phyloP scores from a whole-genome alignment of 2,888 invertebrate species.

The Cyrtodaria siliqua region DNA sequence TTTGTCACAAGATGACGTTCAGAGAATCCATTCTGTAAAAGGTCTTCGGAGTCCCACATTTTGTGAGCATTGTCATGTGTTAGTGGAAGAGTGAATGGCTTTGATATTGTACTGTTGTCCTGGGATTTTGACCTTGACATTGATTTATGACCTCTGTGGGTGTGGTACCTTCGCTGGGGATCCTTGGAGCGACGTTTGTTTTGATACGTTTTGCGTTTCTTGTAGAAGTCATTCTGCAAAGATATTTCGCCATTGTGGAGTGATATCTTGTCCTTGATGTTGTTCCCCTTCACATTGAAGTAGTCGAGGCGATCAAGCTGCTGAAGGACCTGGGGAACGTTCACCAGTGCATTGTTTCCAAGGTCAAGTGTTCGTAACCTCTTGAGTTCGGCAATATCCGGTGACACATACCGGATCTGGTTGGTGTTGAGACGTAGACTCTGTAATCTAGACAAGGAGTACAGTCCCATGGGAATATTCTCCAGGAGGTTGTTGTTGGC shows the following conservation, averaged over 20 bases:
- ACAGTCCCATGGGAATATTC: conserved; percentile 80
- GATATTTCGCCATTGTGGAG: conserved; percentile 57
- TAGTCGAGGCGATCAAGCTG: conserved; percentile 80
- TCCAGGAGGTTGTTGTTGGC: conserved; percentile 79
- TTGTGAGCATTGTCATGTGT: conserved; percentile 29
- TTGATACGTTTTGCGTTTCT: conserved; percentile 27
- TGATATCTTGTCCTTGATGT: conserved; percentile 52
- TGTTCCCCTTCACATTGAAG: conserved; percentile 82
- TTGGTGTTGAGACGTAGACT: conserved; percentile 78
- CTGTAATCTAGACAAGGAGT: conserved; percentile 73
- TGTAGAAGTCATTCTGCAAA: conserved; percentile 46
- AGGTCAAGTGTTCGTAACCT: conserved; percentile 80
- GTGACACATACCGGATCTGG: conserved; percentile 77
- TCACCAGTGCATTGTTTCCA: conserved; percentile 78
- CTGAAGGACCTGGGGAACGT: conserved; percentile 80
- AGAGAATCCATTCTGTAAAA: conserved; percentile 68
- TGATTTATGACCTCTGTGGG: conserved; percentile 17
- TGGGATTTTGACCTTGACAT: conserved; percentile 33
- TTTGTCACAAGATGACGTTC: conserved; percentile 58
- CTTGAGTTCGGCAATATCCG: conserved; percentile 80
- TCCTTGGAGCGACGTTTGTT: conserved; percentile 29
- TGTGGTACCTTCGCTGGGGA: conserved; percentile 11
- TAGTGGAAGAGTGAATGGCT: conserved; percentile 20
- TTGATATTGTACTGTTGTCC: conserved; percentile 35
- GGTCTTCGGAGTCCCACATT: conserved; percentile 68